phyloP scores from a whole-genome alignment of 2,888 invertebrate genomes.

The Trichopoda pennipes region DNA sequence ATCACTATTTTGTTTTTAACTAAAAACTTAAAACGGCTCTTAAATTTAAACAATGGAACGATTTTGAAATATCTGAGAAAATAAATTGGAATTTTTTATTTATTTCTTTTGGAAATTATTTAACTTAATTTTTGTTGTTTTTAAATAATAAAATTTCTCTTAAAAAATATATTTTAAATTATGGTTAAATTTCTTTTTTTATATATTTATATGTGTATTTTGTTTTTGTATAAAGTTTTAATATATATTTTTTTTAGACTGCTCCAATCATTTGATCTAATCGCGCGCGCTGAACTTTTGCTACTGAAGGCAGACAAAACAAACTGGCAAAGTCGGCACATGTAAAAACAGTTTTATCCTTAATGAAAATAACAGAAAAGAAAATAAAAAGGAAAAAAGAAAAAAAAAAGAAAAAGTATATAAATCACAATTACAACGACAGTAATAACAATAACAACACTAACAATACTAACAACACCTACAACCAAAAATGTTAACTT shows the following conservation, averaged over 20 bases:
- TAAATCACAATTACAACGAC: background rate
- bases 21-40: background rate
- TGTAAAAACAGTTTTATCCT: conserved; percentile 54
- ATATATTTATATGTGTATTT: background rate
- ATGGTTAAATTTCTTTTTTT: background rate
- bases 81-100: background rate
- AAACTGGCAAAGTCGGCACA: conserved; percentile 39
- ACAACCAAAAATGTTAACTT: conserved; percentile 48
- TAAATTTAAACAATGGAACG: background rate
- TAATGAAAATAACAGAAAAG: conserved; percentile 37
- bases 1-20: background rate
- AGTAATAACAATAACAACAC: background rate
- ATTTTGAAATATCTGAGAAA: background rate
- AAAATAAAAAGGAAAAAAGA: too few species aligned
- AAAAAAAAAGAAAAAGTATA: conserved; percentile 8
- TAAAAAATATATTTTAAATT: background rate
- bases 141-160: background rate
- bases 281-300: conserved; percentile 69
- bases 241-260: background rate
- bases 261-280: conserved; percentile 46
- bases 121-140: too few species aligned
- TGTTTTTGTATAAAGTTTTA: background rate
- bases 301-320: conserved; percentile 62
- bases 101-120: background rate
- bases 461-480: background rate